These are phyloP conservation scores for Drosophila bunnanda DNA, from an alignment of 2,888 invertebrate species.

Conservation along the genomic window DNA sequence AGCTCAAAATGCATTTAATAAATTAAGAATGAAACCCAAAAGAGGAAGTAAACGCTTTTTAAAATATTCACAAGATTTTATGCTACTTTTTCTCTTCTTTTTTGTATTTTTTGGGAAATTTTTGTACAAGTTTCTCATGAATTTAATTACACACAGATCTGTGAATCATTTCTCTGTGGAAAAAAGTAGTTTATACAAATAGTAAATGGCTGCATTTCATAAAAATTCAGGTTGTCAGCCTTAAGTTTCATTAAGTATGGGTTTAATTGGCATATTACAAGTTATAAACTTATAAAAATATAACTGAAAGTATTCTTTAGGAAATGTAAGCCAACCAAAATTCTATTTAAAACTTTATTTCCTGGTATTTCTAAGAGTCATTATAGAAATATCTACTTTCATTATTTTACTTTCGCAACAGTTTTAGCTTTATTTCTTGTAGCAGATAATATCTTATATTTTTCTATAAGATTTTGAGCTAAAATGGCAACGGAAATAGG, in stretches of 20 bases:
- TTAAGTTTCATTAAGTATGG: background rate
- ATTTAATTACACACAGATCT: slow-evolving; percentile 8
- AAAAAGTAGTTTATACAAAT: background rate
- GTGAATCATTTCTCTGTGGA: background rate
- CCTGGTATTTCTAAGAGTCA: background rate
- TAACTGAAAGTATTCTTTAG: background rate
- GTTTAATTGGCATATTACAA: background rate
- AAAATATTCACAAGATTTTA: background rate
- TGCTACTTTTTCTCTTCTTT: background rate
- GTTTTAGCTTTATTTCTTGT: background rate
- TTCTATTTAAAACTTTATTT: background rate
- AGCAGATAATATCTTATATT: background rate
- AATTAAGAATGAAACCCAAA: background rate
- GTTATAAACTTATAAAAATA: background rate
- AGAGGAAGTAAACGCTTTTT: background rate
- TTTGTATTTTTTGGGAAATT: background rate
- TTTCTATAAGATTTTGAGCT: background rate
- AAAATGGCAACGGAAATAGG: slow-evolving; percentile 4
- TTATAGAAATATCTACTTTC: no score
- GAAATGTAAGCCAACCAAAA: background rate
- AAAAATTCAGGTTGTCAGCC: background rate
- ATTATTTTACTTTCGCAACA: no score
- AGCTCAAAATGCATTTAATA: background rate
- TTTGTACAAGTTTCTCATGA: background rate
- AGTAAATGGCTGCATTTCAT: background rate